Base-by-base conservation (phyloP, 2,797 vertebrate species). In the Siniperca scherzeri region DNA sequence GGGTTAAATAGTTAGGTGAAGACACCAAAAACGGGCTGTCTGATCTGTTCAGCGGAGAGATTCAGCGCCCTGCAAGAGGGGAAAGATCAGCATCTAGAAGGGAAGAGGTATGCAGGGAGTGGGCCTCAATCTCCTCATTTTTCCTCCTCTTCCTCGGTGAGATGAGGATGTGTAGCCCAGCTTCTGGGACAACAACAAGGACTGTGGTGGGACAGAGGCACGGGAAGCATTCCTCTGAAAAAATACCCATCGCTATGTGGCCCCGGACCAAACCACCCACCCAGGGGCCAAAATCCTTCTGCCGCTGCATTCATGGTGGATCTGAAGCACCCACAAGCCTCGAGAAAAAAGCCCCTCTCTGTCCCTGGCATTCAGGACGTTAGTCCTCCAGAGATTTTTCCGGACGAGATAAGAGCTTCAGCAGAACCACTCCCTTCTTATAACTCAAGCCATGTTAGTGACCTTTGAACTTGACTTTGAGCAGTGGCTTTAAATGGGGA, bases 211-310 rank as follows among this genome's bases (percentile, higher is more conserved):
- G 97, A 94, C 85, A 78, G 91, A 96, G 95, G 97, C 96, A 96
- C 93, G 97, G 97, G 93, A 97, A 97, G 96, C 96, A 97, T 94
- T 97, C 95, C 93, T 90, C 85, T 90, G 87, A 90, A 92, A 93
- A 95, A 92, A 95, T 94, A 94, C 52, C 94, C 95, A 92, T 85
- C 92, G 95, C 95, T 97, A 98, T 95, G 97, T 96, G 95, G 97
- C 96, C 79, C 59, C 7, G 76, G 52, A 95, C 96, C 96, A 95
- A 84, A 82, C 86, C 93, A 90, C 96, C 96, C 53, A 96, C 96
- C 87, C 87, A 55, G 77, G 88, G 84, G 78, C 56, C 70, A 90
- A 82, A 86, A 91, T 89, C 91, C 77, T 75, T 71, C 85, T 94
- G 91, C 88, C 38, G 91, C 79, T 90, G 92, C 93, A 95, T 96